These are phyloP conservation scores for Cryptoprocta ferox DNA, from an alignment of 2,797 vertebrate species.

Conservation along the genomic window DNA sequence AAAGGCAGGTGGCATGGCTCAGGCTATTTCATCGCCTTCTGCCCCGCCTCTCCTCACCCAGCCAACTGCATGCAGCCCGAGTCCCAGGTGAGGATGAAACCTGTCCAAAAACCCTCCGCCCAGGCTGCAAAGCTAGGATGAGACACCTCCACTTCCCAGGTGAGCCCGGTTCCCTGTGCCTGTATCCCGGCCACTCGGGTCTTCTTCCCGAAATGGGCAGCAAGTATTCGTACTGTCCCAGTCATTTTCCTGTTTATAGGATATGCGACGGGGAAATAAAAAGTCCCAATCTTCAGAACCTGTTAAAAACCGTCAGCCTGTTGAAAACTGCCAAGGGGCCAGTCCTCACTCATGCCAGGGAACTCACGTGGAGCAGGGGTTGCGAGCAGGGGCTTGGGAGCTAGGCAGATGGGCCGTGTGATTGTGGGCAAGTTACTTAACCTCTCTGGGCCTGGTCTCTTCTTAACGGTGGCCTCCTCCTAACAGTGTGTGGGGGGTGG, in stretches of 20 bases:
- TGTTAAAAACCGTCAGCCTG: not conserved
- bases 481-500: not conserved
- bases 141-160: not conserved
- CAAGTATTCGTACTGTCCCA: not conserved
- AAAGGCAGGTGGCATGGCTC: not conserved
- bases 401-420: not conserved
- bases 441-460: not conserved
- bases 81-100: not conserved
- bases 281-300: constrained; percentile 18
- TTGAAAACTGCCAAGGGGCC: not conserved
- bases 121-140: not conserved
- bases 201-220: not conserved
- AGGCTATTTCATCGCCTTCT: not conserved
- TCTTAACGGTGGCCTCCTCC: not conserved
- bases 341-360: not conserved
- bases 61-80: not conserved
- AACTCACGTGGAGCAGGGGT: too few species aligned
- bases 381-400: not conserved
- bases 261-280: not conserved
- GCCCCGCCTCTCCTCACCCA: not conserved
- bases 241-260: not conserved
- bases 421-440: not conserved
- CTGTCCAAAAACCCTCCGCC: not conserved
- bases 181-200: not conserved
- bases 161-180: not conserved